Conservation (phyloP, 1,140 invertebrate genomes). For the Sitodiplosis mosellana region DNA sequence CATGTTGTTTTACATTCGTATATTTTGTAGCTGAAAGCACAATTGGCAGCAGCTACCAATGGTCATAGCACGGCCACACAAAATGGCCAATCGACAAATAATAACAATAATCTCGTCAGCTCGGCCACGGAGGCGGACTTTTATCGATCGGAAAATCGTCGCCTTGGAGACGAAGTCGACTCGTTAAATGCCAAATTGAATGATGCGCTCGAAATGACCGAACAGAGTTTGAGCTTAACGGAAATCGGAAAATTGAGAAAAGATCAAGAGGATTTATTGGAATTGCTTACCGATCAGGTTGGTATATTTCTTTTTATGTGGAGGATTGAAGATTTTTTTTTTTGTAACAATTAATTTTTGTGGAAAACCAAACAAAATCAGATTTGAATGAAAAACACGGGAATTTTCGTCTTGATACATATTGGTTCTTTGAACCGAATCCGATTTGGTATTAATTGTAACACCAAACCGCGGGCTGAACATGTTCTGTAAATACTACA, state of each 20-base stretch:
- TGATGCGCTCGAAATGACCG: slow-evolving; percentile 3
- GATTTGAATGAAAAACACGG: too few relatives aligned
- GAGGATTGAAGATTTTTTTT: not conserved
- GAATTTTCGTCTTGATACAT: too few relatives aligned
- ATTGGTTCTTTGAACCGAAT: too few relatives aligned
- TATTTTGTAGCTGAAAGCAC: slow-evolving; percentile 70
- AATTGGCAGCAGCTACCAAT: slow-evolving; percentile 27
- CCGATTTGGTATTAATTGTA: too few relatives aligned
- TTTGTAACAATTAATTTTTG: not conserved
- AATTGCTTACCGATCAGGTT: slow-evolving; percentile 57
- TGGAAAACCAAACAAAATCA: not conserved
- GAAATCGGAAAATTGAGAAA: slow-evolving; percentile 54
- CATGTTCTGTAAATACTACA: too few relatives aligned
- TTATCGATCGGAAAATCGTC: slow-evolving; percentile 18
- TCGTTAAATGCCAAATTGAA: slow-evolving; percentile 12
- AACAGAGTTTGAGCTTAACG: not conserved
- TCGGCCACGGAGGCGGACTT: not conserved
- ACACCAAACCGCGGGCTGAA: too few relatives aligned
- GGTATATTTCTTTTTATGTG: not conserved
- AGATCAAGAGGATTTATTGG: slow-evolving; percentile 80
- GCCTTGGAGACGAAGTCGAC: slow-evolving; percentile 23
- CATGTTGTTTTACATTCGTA: too few relatives aligned
- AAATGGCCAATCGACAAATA: slow-evolving; percentile 11
- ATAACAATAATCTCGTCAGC: slow-evolving; percentile 5
- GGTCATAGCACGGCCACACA: too few relatives aligned